Conservation (phyloP, 2,888 invertebrate genomes). For the Calliopum simillimum region DNA sequence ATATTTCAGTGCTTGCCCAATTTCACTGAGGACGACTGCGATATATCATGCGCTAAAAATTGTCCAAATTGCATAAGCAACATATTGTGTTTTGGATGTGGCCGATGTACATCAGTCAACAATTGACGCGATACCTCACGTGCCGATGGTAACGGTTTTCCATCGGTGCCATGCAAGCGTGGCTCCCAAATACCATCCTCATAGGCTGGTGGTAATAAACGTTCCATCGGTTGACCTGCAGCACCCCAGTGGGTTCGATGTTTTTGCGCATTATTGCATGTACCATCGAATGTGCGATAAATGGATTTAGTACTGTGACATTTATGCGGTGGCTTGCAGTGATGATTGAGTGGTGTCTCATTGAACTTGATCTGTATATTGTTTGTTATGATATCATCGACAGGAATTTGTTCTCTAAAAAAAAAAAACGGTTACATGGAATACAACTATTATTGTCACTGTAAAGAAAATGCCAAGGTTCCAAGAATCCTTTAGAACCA, state of each 20-base stretch:
- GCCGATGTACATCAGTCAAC: conserved; percentile 72
- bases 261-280: conserved; percentile 80
- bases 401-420: conserved; percentile 57
- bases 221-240: conserved; percentile 73
- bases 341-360: conserved; percentile 56
- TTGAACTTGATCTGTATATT: conserved; percentile 63
- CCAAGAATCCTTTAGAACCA: no score
- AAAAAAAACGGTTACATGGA: not conserved
- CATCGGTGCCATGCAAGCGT: conserved; percentile 61
- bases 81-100: conserved; percentile 74
- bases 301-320: conserved; percentile 68
- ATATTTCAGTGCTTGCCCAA: conserved; percentile 69
- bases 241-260: conserved; percentile 74
- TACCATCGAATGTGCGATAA: conserved; percentile 82
- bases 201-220: conserved; percentile 76
- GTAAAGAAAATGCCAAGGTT: no score
- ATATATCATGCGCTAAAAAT: conserved; percentile 81
- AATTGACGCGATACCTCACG: conserved; percentile 75
- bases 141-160: conserved; percentile 73
- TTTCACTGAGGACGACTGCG: conserved; percentile 77
- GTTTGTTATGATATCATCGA: conserved; percentile 62
- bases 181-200: conserved; percentile 72
- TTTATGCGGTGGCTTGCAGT: conserved; percentile 63
- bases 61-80: conserved; percentile 85
- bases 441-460: no score